Base-by-base conservation (phyloP, 2,888 invertebrate genomes). In the Archips xylosteana region DNA sequence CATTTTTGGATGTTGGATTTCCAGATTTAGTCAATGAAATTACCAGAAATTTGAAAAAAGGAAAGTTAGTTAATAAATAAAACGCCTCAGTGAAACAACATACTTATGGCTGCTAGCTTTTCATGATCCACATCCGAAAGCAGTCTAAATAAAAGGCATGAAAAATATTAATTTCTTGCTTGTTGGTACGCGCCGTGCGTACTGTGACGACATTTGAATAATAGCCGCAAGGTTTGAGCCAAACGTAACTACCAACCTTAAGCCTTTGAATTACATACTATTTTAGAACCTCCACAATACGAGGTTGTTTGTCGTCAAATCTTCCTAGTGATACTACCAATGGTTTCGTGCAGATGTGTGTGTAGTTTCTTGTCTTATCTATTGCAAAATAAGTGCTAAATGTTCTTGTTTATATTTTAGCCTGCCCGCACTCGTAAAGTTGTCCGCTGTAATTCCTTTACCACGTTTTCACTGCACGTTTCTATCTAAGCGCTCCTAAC, bases 161-260 rank as follows among this genome's bases (percentile, higher is more conserved):
- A 34, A 64, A 73, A 73, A 69, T 73, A 73, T 69, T 73, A 73
- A 73, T 68, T 73, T 64, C 68, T 4, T 34, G 32, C 68, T 59
- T 57, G 39, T 59, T 73, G 49, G 51, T 51, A 65, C 49, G 57
- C 39, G 57, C 63, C 63, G 69, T 39, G 68, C 63, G 12, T 59
- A 61, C 68, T 59, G 23, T 42, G 70, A 70, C 32, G 36, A 15
- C 66, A 64, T 73, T 69, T 73, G 63, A 73, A 69, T 73, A 64
- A 73, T 68, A 63, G 63, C 62, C 45, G 65, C 64, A 15, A 57
- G 51, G 42, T 61, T 61, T 62, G 32, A 72, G 15, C 15, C 1
- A 49, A n/a, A n/a, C 49, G 9, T 23, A 36, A 64, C 23, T 9
- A 4, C 47, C n/a, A 69, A 49, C 68, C 57, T 59, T 49, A 10